These are phyloP conservation scores for Lithophane leautieri DNA, from an alignment of 2,888 invertebrate genomes.

Conservation along the genomic window DNA sequence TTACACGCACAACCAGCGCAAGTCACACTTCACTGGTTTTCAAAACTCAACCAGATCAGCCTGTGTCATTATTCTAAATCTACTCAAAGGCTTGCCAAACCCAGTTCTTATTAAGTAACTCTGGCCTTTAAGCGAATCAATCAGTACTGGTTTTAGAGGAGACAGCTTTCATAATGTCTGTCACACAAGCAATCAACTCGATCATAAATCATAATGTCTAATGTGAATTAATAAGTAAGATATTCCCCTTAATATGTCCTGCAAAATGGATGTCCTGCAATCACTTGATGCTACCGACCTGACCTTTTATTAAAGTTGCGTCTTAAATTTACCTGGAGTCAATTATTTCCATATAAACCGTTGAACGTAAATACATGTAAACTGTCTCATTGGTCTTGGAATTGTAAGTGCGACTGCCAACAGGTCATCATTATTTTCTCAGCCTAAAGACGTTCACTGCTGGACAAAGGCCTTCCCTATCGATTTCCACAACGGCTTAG, in stretches of 20 bases:
- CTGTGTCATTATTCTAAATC: slow-evolving; percentile 48
- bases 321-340: slow-evolving; percentile 23
- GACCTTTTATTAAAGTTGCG: slow-evolving; percentile 40
- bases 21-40: slow-evolving; percentile 39
- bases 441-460: not conserved
- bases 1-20: not conserved
- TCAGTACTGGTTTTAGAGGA: slow-evolving; percentile 64
- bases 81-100: slow-evolving; percentile 56
- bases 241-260: slow-evolving; percentile 41
- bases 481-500: not conserved
- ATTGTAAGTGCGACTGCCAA: not conserved
- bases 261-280: slow-evolving; percentile 49
- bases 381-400: not conserved
- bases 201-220: slow-evolving; percentile 56
- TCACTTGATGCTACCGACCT: slow-evolving; percentile 31
- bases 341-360: slow-evolving; percentile 43
- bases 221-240: slow-evolving; percentile 52
- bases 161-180: slow-evolving; percentile 65
- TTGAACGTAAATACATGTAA: slow-evolving; percentile 10
- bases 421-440: slow-evolving; percentile 1
- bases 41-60: slow-evolving; percentile 29
- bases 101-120: slow-evolving; percentile 61
- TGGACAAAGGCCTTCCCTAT: not conserved
- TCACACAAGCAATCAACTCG: slow-evolving; percentile 57
- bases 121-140: slow-evolving; percentile 61